Evolutionary conservation across 2,113 vertebrate species (phyloP), one percentile per base, ranked within the genome.

Genomic region (Lota lota): DNA sequence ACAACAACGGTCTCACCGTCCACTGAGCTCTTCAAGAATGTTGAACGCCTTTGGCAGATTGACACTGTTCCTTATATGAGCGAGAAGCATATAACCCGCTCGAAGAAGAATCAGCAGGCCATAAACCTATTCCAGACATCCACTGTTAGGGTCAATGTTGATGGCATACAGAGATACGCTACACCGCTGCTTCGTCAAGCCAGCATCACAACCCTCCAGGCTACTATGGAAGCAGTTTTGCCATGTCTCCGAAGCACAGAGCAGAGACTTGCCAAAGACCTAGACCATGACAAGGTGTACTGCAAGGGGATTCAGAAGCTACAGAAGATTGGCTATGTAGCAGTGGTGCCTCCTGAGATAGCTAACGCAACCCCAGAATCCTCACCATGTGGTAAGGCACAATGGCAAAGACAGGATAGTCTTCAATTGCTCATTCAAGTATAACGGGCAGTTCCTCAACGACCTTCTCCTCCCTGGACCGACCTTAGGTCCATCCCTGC

Each of bases 371-470:
- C n/a, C n/a, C n/a, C n/a, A n/a, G n/a, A n/a, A n/a, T n/a, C n/a
- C n/a, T 3, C 68, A 56, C 22, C 61, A 54, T n/a, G 28, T 70
- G 20, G 22, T 63, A 7, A 21, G 28, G 15, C 61, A 70, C 22
- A 70, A 56, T 19, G 68, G 50, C 7, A 70, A 63, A 50, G 51
- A 50, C 28, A 24, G 62, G 11, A 18, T 66, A 3, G 63, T 64
- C 14, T 72, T 66, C 19, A 72, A 72, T 53, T 72, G 70, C 18
- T 60, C 63, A 51, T 63, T 62, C 19, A 7, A 22, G 16, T 54
- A 47, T 17, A 53, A 61, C 20, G 68, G 36, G 16, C 17, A 50
- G 17, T 24, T 12, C 33, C 54, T 65, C 22, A 72, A 72, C 20
- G 16, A 65, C 11, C 33, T 18, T 3, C 63, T 66, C 3, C 56